Conservation (phyloP, 2,113 vertebrate species). For the Lichenostomus cassidix region DNA sequence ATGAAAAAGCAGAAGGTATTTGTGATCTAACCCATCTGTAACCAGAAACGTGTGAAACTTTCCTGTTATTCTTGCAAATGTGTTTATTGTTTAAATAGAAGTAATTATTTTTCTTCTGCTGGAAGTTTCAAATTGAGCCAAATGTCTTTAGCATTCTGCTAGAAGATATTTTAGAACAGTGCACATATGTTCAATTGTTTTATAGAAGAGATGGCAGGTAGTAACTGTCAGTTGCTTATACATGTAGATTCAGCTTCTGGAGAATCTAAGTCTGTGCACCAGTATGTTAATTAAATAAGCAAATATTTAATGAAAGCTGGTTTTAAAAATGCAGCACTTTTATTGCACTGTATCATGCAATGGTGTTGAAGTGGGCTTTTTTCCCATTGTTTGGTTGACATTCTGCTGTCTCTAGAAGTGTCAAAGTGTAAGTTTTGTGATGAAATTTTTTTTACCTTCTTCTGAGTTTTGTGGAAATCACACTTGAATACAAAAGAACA, state of each 20-base stretch:
- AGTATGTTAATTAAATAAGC: neutral
- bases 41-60: conserved; percentile 32
- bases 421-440: neutral
- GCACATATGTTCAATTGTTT: conserved; percentile 58
- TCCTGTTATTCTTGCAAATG: conserved; percentile 54
- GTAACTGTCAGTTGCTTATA: neutral
- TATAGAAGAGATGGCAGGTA: conserved; percentile 33
- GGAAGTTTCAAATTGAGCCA: conserved; percentile 35
- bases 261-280: neutral
- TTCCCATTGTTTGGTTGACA: neutral
- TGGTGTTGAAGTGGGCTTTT: neutral
- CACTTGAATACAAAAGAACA: neutral
- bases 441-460: neutral
- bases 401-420: neutral
- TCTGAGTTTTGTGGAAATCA: neutral
- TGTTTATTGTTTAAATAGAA: conserved; percentile 63
- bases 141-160: conserved; percentile 45
- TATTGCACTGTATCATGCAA: neutral
- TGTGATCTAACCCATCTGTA: conserved; percentile 42
- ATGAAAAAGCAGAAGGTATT: conserved; percentile 17
- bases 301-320: neutral
- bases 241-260: neutral
- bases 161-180: conserved; percentile 44
- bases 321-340: neutral
- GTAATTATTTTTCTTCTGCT: conserved; percentile 58